Evolutionary conservation across 2,888 invertebrate genomes (phyloP), one percentile per base, ranked within the genome.

Genomic region (Thereva nobilitata): DNA sequence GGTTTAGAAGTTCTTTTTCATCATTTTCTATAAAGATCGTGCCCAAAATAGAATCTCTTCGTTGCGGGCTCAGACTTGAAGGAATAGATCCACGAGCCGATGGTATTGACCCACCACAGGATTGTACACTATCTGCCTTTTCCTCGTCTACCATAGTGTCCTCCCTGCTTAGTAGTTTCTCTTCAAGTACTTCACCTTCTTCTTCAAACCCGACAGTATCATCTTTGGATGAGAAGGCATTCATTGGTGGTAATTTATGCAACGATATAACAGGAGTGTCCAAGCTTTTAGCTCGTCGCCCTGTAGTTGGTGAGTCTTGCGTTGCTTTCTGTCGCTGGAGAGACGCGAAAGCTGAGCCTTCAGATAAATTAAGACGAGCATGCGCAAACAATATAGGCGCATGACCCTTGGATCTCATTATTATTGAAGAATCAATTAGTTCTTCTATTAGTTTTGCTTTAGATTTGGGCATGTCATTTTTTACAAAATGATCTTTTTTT

Each of bases 171-270:
- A 86, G 75, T 0, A 84, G 79, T 74, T 87, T 87, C 69, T 86
- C 86, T 77, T 86, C 86, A 2, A 86, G 78, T 70, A 86, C 83
- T 73, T 84, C 86, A 0, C 84, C 85, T 77, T 86, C 86, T 76
- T 88, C 88, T 71, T 91, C 90, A 68, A 86, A 86, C 73, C 89
- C 93, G 0, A 93, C 88, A 0, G 93, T 93, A 76, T 93, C 93
- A 76, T 93, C 93, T 80, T 93, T 93, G 35, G 92, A 92, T 2
- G 93, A 93, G 77, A 93, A 92, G 0, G 93, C 91, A 79, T 92
- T 91, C 79, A 91, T 87, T 5, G 92, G 89, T 10, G 93, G 93
- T 49, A 93, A 79, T 74, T 89, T 85, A 78, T 89, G 90, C 40
- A 93, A 80, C 23, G 92, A 89, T 74, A 93, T 91, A 34, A 93